phyloP scores from a whole-genome alignment of 2,113 vertebrate genomes.

The Machaerirhynchus nigripectus region DNA sequence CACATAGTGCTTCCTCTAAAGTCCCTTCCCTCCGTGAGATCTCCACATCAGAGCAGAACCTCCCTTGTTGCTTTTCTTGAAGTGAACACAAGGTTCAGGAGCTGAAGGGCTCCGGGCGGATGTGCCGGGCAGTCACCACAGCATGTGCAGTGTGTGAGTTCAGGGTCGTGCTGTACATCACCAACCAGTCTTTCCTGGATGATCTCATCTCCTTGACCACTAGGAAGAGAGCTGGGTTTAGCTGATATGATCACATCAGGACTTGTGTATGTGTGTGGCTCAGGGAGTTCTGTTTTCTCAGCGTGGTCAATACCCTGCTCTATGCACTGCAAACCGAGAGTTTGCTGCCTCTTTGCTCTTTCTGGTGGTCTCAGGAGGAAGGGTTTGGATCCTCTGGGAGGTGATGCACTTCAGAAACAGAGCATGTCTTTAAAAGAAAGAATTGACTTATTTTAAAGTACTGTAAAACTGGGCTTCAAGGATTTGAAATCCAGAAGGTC shows the following conservation, averaged over 20 bases:
- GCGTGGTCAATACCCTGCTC: rapidly evolving
- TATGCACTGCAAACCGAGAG: neutral
- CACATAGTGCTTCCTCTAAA: neutral
- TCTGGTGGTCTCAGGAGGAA: neutral
- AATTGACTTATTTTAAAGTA: neutral
- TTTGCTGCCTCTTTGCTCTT: neutral
- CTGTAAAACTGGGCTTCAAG: neutral
- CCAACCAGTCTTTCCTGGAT: neutral
- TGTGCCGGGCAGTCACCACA: neutral
- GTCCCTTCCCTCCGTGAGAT: neutral
- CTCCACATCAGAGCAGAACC: neutral
- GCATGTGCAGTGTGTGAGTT: neutral
- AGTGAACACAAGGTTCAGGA: neutral
- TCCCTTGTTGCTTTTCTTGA: neutral
- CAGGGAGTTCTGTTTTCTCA: neutral
- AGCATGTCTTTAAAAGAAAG: neutral
- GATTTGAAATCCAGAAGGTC: neutral
- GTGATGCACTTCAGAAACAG: neutral
- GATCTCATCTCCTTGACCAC: neutral
- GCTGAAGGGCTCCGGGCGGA: rapidly evolving
- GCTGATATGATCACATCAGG: neutral
- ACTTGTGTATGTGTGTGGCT: rapidly evolving
- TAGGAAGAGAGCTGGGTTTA: neutral
- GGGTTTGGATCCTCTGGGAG: neutral
- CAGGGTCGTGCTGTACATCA: neutral